Evolutionary conservation across 1,140 invertebrate species (phyloP), one percentile per base, ranked within the genome.

Genomic region (Atopsyche davidsoni): DNA sequence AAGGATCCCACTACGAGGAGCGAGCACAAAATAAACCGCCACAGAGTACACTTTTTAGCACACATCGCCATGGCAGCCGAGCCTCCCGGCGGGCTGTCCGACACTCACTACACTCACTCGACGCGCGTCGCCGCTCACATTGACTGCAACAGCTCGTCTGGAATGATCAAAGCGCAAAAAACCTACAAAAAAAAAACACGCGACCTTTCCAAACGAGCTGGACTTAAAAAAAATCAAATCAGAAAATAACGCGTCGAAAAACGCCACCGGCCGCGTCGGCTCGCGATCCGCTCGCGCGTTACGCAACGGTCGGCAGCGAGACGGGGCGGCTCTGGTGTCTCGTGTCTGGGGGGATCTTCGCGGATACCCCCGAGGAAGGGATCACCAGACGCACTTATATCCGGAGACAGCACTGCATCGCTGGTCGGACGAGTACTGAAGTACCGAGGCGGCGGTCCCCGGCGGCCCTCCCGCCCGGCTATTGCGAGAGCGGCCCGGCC

Each of bases 401-500:
- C 64, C 67, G 68, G 69, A 74, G 71, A 73, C 70, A 74, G 70
- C 69, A 68, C 67, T 67, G 71, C 70, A 72, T 72, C 70, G 71
- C 71, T 71, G 71, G 70, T 73, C 71, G 70, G 66, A 72, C 64
- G 64, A 65, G 63, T 72, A 73, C 71, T 73, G 70, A n/a, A n/a
- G n/a, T 63, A 62, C 55, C 10, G 43, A 18, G 23, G 19, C 32
- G 18, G 18, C 23, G 51, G 60, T 55, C 55, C 58, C 61, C 61
- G 53, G 55, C 60, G 61, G 63, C 59, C 60, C 63, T 60, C 62
- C 59, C 59, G 25, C 25, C 60, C 58, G 51, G 35, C 45, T 46
- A 44, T 44, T 47, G 36, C 50, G 24, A 31, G 35, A 34, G 13
- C 35, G 14, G 17, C 14, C 7, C 35, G 6, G 4, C 17, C 6